Conservation (phyloP, 2,797 vertebrate species). For the Borostomias antarcticus region DNA sequence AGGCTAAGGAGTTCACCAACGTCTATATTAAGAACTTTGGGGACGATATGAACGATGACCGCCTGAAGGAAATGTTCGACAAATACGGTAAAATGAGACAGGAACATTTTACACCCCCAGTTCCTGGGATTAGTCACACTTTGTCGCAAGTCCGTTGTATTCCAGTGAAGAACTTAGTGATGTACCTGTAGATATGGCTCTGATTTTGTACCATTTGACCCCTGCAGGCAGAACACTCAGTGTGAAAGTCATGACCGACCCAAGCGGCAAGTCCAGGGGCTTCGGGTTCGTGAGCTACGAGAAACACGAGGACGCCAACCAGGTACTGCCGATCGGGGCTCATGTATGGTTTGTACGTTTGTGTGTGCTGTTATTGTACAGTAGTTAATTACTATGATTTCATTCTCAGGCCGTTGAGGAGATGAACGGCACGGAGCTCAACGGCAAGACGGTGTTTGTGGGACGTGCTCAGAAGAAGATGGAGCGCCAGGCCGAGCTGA, state of each 20-base stretch:
- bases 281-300: constrained; percentile 99
- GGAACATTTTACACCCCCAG: neutral
- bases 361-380: neutral
- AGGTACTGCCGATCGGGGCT: no score
- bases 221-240: constrained; percentile 94
- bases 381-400: neutral
- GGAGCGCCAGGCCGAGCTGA: constrained; percentile 95
- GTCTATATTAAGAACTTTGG: constrained; percentile 99
- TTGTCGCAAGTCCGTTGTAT: constrained; percentile 20
- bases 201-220: constrained; percentile 2
- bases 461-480: constrained; percentile 98
- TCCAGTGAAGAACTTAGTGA: neutral
- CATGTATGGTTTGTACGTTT: no score
- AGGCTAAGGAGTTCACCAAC: constrained; percentile 98
- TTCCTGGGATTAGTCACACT: neutral
- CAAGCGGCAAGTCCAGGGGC: constrained; percentile 94
- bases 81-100: constrained; percentile 86
- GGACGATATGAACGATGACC: constrained; percentile 93
- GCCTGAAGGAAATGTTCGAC: constrained; percentile 91
- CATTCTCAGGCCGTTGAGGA: constrained; percentile 92
- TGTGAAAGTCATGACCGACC: constrained; percentile 97
- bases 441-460: constrained; percentile 94
- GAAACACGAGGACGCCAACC: constrained; percentile 97
- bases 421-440: constrained; percentile 95
- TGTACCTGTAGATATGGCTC: neutral